Conservation (phyloP, 2,113 vertebrate genomes). For the Gambusia holbrooki region DNA sequence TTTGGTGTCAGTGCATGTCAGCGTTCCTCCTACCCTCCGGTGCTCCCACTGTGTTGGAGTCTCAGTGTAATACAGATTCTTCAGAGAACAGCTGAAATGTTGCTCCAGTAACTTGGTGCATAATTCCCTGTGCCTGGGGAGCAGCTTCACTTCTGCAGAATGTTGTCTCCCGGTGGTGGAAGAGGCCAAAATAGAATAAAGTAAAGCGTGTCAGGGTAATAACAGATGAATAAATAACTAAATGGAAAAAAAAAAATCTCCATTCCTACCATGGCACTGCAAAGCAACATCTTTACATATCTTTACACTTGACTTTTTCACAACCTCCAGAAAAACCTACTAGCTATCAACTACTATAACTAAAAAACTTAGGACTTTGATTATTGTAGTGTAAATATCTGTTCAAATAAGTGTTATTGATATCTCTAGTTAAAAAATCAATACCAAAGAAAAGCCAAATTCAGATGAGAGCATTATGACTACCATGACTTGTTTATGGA, state of each 20-base stretch:
- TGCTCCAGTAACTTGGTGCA: constrained; percentile 57
- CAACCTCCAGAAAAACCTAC: too few species aligned
- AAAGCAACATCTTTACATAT: constrained; percentile 17
- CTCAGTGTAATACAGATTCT: constrained; percentile 22
- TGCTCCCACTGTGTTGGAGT: constrained; percentile 15
- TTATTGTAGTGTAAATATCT: too few species aligned
- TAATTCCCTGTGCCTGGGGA: constrained; percentile 56
- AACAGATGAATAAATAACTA: constrained; percentile 8
- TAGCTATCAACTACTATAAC: not conserved
- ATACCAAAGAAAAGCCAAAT: too few species aligned
- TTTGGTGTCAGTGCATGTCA: not conserved
- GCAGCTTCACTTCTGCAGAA: constrained; percentile 53
- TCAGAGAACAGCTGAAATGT: constrained; percentile 51
- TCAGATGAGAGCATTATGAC: too few species aligned
- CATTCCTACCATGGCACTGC: constrained; percentile 29
- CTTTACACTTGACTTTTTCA: constrained; percentile 5
- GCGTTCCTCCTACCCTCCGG: not conserved
- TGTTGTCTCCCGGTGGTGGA: constrained; percentile 60
- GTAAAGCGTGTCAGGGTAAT: constrained; percentile 46
- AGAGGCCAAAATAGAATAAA: constrained; percentile 66
- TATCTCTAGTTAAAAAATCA: too few species aligned
- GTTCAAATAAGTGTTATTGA: too few species aligned
- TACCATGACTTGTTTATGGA: too few species aligned
- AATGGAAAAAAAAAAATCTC: constrained; percentile 14
- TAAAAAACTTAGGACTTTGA: too few species aligned